phyloP scores from a whole-genome alignment of 2,113 vertebrate species.

The Lates calcarifer region DNA sequence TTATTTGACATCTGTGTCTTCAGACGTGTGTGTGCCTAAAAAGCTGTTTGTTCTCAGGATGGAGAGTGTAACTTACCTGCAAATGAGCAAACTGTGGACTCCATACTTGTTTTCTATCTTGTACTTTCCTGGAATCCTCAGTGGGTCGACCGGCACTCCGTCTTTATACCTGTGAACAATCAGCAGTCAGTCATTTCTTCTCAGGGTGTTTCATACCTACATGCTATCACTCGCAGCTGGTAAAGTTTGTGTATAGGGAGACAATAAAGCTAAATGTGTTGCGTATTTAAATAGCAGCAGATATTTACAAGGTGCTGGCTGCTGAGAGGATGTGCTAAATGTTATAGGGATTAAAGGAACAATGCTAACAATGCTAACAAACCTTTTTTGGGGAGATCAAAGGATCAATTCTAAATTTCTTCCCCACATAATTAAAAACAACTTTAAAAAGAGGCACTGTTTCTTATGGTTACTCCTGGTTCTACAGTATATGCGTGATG shows the following conservation, averaged over 20 bases:
- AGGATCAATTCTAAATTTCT: background rate
- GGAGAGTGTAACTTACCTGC: conserved; percentile 85
- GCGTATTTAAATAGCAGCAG: background rate
- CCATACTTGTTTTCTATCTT: conserved; percentile 94
- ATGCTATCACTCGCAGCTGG: too few species aligned
- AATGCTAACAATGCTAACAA: background rate
- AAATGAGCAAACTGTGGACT: conserved; percentile 93
- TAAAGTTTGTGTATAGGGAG: too few species aligned
- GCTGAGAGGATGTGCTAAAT: background rate
- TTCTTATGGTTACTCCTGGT: too few species aligned
- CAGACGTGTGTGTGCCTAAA: too few species aligned
- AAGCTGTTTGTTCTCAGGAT: background rate
- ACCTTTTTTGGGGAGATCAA: background rate
- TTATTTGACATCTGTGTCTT: too few species aligned
- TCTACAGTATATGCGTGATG: too few species aligned
- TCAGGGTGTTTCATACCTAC: too few species aligned
- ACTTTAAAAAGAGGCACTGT: too few species aligned
- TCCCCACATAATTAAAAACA: background rate
- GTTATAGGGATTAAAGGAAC: background rate
- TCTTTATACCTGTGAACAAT: conserved; percentile 91
- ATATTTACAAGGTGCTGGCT: background rate
- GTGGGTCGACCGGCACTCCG: conserved; percentile 87
- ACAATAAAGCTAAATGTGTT: background rate
- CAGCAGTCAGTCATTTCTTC: background rate
- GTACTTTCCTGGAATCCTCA: conserved; percentile 92